Evolutionary conservation across 2,888 invertebrate genomes (phyloP).

Genomic region (Drosophila barbarae): DNA sequence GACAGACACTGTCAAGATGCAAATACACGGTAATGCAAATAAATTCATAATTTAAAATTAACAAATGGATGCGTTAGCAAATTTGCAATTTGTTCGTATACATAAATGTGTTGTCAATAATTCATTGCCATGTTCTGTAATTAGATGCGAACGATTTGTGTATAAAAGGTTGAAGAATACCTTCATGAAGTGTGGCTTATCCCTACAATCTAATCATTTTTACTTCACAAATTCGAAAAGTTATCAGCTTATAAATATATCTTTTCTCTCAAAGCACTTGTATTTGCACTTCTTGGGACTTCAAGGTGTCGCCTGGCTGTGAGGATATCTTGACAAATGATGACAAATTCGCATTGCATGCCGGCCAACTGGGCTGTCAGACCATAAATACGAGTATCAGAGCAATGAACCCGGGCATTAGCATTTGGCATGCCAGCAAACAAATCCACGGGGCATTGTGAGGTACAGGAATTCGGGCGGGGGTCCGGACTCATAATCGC

Average conservation of each 20-base stretch:
- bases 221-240: background rate
- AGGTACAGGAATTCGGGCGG: background rate
- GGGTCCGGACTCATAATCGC: constrained; percentile 52
- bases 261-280: background rate
- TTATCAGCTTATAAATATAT: background rate
- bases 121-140: constrained; percentile 23
- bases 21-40: constrained; percentile 57
- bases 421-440: constrained; percentile 19
- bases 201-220: background rate
- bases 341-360: constrained; percentile 65
- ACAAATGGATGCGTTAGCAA: constrained; percentile 39
- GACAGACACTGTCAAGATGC: constrained; percentile 72
- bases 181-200: background rate
- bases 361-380: constrained; percentile 44
- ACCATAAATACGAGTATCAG: constrained; percentile 64
- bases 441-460: constrained; percentile 19
- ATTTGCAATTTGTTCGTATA: constrained; percentile 43
- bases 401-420: constrained; percentile 53
- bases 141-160: constrained; percentile 12
- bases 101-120: constrained; percentile 40
- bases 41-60: constrained; percentile 65
- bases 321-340: constrained; percentile 63
- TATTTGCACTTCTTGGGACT: background rate
- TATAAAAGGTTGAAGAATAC: background rate
- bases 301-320: constrained; percentile 10